Evolutionary conservation across 2,113 vertebrate genomes (phyloP), one percentile per base, ranked within the genome.

Genomic region (Sylvilagus bachmani): DNA sequence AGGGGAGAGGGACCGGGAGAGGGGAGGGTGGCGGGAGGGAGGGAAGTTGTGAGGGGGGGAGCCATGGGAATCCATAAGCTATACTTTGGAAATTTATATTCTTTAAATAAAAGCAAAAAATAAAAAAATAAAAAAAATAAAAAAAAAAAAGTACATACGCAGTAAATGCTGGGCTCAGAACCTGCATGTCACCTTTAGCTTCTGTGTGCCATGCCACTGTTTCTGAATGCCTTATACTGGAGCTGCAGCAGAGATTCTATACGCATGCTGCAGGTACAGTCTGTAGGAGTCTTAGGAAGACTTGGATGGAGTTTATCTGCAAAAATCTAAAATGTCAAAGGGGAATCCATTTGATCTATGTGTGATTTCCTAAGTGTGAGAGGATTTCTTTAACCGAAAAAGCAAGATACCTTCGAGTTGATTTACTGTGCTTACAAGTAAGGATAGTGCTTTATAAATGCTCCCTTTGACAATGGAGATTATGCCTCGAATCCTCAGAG

Each of bases 371-470:
- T 75, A 29, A 77, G 29, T 24, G 8, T 79, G 33, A 55, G 38
- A 81, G 51, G 5, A 85, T 79, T 94, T 78, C 69, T 84, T 21
- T 62, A 91, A 91, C 49, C 33, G 25, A 17, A 44, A 90, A 70
- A 14, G 70, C 21, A 79, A 87, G 11, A 67, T 70, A 95, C 21
- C 33, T 75, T 64, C 21, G 49, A 58, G 10, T 38, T 33, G 84
- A 64, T 89, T 81, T 78, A 44, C 27, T 80, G 88, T 93, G 53
- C 49, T 55, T 61, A 90, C 49, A 78, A 70, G 29, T 81, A 84
- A 88, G 93, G 13, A 69, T 36, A 69, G 12, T 36, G 66, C 14
- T 71, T 64, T 79, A 75, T 66, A 12, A 51, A 22, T 71, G 6
- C 49, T 86, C 17, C n/a, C n/a, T 70, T 93, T 80, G 62, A 51